Base-by-base conservation (phyloP, 1,140 invertebrate genomes). In the Diorhabda sublineata region DNA sequence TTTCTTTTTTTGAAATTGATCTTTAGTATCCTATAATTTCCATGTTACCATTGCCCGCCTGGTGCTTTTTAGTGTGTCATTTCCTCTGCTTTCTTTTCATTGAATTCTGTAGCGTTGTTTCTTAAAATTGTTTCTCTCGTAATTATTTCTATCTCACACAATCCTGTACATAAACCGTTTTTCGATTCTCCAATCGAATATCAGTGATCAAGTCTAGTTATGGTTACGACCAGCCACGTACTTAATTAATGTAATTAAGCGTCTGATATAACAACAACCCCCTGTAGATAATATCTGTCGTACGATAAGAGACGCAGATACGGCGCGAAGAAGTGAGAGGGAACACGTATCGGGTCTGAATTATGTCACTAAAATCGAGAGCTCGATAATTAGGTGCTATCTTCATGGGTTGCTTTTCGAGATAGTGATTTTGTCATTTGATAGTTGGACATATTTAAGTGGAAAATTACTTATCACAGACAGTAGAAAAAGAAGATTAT, bases 161-260 rank as follows among this genome's bases (percentile, higher is more conserved):
- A 26, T 26, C 26, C 26, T 26, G 26, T 26, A 26, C 26, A 26
- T 26, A 26, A 26, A 26, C 26, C 26, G 26, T 26, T 26, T 26
- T 26, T 26, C 26, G 26, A 26, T 26, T 26, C 26, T 71, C 70
- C 6, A 52, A n/a, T 71, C 66, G 59, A 61, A 73, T 73, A 76
- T 76, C 75, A 76, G 67, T 75, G 76, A 76, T 6, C 6, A 74
- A 71, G 71, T 59, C 67, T 67, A 68, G 71, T 65, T 70, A 71
- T 70, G 74, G 70, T 69, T 77, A 73, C 73, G 71, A 75, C 72
- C 73, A 76, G 76, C 75, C 75, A 71, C 68, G 76, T 78, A 75
- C 75, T 78, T 78, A 76, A 78, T 78, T 78, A 78, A 78, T 68
- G 76, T 75, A 78, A 78, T 78, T 78, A 78, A 78, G 76, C 73